Evolutionary conservation across 2,113 vertebrate genomes (phyloP), one percentile per base, ranked within the genome.

Genomic region (Merops nubicus): DNA sequence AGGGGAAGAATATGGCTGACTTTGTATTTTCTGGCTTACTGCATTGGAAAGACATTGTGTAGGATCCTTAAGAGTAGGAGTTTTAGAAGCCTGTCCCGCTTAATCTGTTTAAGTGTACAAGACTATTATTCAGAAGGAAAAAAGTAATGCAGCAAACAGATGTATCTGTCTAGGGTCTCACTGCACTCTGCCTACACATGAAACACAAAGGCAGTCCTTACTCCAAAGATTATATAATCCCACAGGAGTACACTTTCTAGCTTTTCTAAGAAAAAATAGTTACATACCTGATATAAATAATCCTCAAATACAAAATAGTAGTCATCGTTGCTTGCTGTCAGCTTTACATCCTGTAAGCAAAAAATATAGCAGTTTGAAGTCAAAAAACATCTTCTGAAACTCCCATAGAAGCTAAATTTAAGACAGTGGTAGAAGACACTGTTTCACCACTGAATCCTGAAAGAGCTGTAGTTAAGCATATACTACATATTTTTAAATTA

Each of bases 231-330:
- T 3, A 15, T 42, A 65, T 4, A 89, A 67, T 21, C 11, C 57
- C 73, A 94, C 79, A 88, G 36, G 60, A 95, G n/a, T 42, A 31
- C 8, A 63, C 26, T 60, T 63, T 31, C 83, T 43, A 91, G n/a
- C 26, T 75, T 95, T 96, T 84, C 54, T 56, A 89, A 57, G 18
- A 6, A 36, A 77, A 56, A 85, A 85, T 6, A 81, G 47, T 69
- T 54, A 97, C 98, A 87, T 96, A 99, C 99, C 98, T 99, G 99
- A 98, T 99, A 99, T 84, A 99, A 98, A 97, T 99, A 99, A 96
- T 99, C 99, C 97, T 99, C 99, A 98, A 99, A 99, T 78, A 99
- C 99, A 98, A 99, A 99, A 98, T 99, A 99, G 96, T 99, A 99
- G 98, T 99, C 99, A 77, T 99, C 99, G 3, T 99, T 99, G 96